Evolutionary conservation across 2,797 vertebrate species (phyloP).

Genomic region (Leuciscus waleckii): DNA sequence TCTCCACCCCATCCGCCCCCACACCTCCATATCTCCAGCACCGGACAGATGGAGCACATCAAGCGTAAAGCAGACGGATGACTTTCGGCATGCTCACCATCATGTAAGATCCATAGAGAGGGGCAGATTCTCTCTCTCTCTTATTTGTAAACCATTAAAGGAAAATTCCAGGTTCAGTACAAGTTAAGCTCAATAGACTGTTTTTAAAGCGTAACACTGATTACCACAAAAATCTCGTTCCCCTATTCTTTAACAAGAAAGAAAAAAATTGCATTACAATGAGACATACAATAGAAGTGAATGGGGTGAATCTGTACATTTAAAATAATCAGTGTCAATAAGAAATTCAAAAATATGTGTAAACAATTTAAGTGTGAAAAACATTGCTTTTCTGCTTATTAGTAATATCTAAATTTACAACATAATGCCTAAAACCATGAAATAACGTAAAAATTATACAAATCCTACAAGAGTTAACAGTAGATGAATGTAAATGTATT

Average conservation of each 20-base stretch:
- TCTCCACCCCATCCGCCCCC: slow-evolving; percentile 43
- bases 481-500: not conserved
- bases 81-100: slow-evolving; percentile 37
- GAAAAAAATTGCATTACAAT: not conserved
- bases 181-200: slow-evolving; percentile 5
- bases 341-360: not conserved
- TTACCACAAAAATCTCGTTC: not conserved
- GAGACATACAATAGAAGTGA: not conserved
- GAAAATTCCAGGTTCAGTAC: not conserved
- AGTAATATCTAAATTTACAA: not conserved
- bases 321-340: not conserved
- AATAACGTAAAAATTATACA: not conserved
- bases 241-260: not conserved
- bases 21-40: slow-evolving; percentile 38
- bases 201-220: not conserved
- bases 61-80: slow-evolving; percentile 72
- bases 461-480: too few species aligned
- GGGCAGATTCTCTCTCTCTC: not conserved
- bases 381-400: not conserved
- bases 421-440: not conserved
- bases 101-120: not conserved
- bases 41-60: slow-evolving; percentile 79
- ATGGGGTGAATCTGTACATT: not conserved
- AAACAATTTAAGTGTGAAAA: not conserved
- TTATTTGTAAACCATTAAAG: slow-evolving; percentile 20